Evolutionary conservation across 2,113 vertebrate genomes (phyloP), one percentile per base, ranked within the genome.

Genomic region (Recurvirostra avosetta): DNA sequence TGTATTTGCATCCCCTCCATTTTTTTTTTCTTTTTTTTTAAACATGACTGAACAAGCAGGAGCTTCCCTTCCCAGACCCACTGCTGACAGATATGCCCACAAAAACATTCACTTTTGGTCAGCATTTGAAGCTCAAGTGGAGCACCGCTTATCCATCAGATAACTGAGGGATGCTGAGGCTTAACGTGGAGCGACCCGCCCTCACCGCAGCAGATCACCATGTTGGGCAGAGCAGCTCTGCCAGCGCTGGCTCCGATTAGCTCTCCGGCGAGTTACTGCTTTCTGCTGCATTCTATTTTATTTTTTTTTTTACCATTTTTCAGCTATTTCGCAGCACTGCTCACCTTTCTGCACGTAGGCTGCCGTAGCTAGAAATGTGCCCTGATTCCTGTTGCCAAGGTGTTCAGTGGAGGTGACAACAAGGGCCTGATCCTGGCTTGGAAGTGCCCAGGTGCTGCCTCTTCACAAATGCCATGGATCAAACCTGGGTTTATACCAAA

Each of bases 81-180:
- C 0, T 2, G 18, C 8, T 22, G 3, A 72, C 1, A 68, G 71
- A 27, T 15, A 27, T 0, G 21, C 26, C 43, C 49, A 43, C 34
- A 55, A 14, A 50, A 61, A 23, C 45, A 21, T 13, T 43, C 18
- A 8, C 34, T 92, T 87, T 52, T 15, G 29, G 27, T 17, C 45
- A 76, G 29, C 3, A 6, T 36, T 9, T 63, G 29, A 86, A 73
- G 67, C 12, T 49, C 34, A 5, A 61, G 40, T 2, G 18, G 58
- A 68, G 58, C 40, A 36, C 32, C 4, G 2, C 45, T 83, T 45
- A 49, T 19, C 26, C 40, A 9, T 2, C 3, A 1, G 20, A 36
- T 49, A 72, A 43, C 36, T 12, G 43, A 56, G 29, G 19, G 52
- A 30, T 66, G 27, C 8, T 34, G 79, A 84, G 45, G 50, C 49